Base-by-base conservation (phyloP, 1,140 invertebrate genomes). In the Ericerus pela region DNA sequence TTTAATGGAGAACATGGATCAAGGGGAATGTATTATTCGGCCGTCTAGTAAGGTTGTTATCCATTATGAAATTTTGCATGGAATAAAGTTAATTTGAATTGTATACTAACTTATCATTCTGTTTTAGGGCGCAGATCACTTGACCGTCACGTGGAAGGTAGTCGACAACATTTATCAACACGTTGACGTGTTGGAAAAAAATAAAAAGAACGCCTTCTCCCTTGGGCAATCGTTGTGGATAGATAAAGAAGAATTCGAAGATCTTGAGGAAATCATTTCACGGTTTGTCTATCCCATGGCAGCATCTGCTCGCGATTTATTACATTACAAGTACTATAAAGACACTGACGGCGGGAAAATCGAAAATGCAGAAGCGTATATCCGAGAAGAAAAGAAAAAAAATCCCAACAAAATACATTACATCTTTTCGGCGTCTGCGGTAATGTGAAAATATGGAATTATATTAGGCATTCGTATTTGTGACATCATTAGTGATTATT, bases 141-240 rank as follows among this genome's bases (percentile, higher is more conserved):
- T 99, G 41, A 98, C 95, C 0, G 88, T 96, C 0, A 97, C 95
- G 0, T 99, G 95, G 96, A 99, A 99, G 70, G 93, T 99, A 0
- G 77, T 85, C 3, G 89, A 96, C 51, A 82, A 82, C 14, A 85
- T 99, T 57, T 88, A 88, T 66, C 92, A 97, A 68, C 94, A 99
- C 67, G 92, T 99, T 54, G 92, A 96, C 67, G 82, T 99, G 0
- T 72, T 80, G 24, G 96, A 99, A 72, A 84, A 96, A 68, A 90
- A 91, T 10, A 99, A 99, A 73, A 87, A 92, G 64, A 97, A 99
- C 68, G 84, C 84, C 0, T 99, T 98, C 66, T 94, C 91, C 38
- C 71, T 99, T 18, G 96, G 96, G 24, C 79, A 82, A 60, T 82
- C 82, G 41, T 71, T 99, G 0, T 85, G 81, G 79, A 96, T 96